phyloP scores from a whole-genome alignment of 2,888 invertebrate species.

The Cremastobaeus sp. region DNA sequence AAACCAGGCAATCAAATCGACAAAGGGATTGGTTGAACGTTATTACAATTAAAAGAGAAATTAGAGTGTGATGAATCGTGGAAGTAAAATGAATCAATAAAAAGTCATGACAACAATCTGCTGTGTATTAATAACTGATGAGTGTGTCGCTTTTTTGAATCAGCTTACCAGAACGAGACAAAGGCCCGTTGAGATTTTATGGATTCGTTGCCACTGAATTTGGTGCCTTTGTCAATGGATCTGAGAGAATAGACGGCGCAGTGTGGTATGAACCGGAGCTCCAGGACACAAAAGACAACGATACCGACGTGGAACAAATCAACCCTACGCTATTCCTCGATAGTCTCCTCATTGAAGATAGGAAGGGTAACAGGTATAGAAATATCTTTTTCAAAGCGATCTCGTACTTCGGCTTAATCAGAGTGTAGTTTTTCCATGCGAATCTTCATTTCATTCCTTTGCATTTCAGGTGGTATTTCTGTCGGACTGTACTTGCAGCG shows the following conservation, averaged over 20 bases:
- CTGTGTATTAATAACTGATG: slow-evolving; percentile 1
- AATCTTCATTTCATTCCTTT: slow-evolving; percentile 7
- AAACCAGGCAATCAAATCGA: no score
- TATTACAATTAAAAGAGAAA: no score
- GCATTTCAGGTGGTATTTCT: slow-evolving; percentile 69
- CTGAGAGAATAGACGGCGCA: slow-evolving; percentile 60
- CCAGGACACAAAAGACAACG: slow-evolving; percentile 57
- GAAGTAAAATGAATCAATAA: no score
- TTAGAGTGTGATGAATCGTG: no score
- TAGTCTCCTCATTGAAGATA: slow-evolving; percentile 71
- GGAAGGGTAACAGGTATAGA: slow-evolving; percentile 70
- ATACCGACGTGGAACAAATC: slow-evolving; percentile 53
- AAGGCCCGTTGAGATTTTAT: slow-evolving; percentile 65
- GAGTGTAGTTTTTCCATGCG: slow-evolving; percentile 4
- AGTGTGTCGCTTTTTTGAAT: slow-evolving; percentile 33
- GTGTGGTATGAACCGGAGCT: slow-evolving; percentile 67
- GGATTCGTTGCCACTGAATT: slow-evolving; percentile 69
- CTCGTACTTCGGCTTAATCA: no score
- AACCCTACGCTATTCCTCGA: slow-evolving; percentile 65
- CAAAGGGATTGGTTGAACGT: no score
- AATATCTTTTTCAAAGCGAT: neutral
- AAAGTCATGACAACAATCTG: no score
- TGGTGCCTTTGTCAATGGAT: slow-evolving; percentile 60
- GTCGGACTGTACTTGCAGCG: slow-evolving; percentile 61
- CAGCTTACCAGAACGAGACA: slow-evolving; percentile 67